Evolutionary conservation across 2,888 invertebrate species (phyloP), one percentile per base, ranked within the genome.

Genomic region (Leucoma salicis): DNA sequence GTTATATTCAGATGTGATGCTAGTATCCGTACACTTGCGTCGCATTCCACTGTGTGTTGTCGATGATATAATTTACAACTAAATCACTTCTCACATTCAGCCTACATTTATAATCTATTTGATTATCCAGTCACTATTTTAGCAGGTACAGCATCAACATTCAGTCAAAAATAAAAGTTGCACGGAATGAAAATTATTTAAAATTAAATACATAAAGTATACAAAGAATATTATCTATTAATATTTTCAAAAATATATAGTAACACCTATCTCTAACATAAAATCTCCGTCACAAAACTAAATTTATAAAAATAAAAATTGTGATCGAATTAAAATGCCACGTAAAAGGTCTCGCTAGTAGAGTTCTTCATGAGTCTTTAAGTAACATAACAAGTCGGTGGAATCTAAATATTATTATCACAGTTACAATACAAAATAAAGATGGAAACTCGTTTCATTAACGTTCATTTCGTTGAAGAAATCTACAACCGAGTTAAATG

Each of bases 371-470:
- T 78, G 68, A 60, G 63, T 66, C 67, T 71, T 74, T 70, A 74
- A 72, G 75, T 78, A 75, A 78, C 78, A 82, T 78, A 80, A 61
- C 60, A 61, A 82, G 74, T 86, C 85, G 85, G 85, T 86, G 87
- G 87, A 84, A 78, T 83, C 79, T 86, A 84, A 83, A 81, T 80
- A 45, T 84, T 84, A 87, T 78, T 86, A 87, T 87, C 87, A 87
- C 87, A 87, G 88, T 86, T 87, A 82, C 81, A 86, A 85, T 86
- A 87, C 82, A 83, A 79, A 78, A 77, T 73, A 77, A 78, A 67
- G 82, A 80, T 83, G 81, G 78, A 81, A 80, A 78, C 75, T 76
- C 74, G 72, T 68, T 73, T 72, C 71, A 63, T 63, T 61, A 71
- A 69, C 71, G 70, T 76, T 79, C 78, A 76, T 74, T 76, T 78